These are phyloP conservation scores for Trissoscelio sp. DNA, from an alignment of 2,888 invertebrate species.

Conservation along the genomic window DNA sequence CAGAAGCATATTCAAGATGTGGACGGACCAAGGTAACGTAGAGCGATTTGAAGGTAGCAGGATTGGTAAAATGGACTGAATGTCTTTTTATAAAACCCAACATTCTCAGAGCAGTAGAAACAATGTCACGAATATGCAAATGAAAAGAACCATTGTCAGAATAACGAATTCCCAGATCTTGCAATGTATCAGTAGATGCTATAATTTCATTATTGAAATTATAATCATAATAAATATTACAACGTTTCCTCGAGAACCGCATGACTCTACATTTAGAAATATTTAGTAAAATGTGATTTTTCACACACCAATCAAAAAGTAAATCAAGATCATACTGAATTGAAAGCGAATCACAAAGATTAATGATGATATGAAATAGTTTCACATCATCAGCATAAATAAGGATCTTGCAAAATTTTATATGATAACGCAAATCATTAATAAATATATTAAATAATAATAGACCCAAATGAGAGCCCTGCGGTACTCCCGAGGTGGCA, in stretches of 20 bases:
- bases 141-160: too few species aligned
- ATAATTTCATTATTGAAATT: too few species aligned
- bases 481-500: too few species aligned
- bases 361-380: background rate
- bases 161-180: too few species aligned
- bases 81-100: background rate
- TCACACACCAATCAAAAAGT: background rate
- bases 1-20: background rate
- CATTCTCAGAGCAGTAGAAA: background rate
- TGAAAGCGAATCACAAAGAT: too few species aligned
- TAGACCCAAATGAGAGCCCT: background rate
- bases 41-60: background rate
- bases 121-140: background rate
- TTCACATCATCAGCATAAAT: background rate
- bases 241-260: too few species aligned
- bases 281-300: background rate
- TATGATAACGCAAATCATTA: background rate
- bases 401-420: background rate
- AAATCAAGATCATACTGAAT: too few species aligned
- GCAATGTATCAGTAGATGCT: too few species aligned
- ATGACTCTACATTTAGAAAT: background rate
- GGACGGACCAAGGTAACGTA: background rate
- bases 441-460: background rate
- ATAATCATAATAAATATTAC: too few species aligned
- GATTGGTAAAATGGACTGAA: background rate